Evolutionary conservation across 2,888 invertebrate genomes (phyloP).

Genomic region (Adelognathus sp.): DNA sequence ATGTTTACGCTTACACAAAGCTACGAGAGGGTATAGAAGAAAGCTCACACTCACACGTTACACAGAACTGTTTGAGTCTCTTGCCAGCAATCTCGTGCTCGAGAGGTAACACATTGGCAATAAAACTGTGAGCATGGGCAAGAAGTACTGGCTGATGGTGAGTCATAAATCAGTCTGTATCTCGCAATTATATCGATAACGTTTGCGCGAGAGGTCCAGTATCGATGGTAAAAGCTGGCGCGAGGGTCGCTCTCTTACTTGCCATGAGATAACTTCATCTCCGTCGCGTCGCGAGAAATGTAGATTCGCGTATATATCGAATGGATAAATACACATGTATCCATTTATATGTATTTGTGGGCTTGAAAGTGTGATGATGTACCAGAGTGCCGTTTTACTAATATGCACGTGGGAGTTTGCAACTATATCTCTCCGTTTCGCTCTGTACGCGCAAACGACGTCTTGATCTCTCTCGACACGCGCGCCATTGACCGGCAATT

Average conservation of each 20-base stretch:
- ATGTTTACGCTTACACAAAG: not conserved
- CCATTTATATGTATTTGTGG: constrained; percentile 23
- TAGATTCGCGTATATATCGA: constrained; percentile 23
- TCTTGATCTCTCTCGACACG: constrained; percentile 54
- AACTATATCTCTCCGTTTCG: too few relatives aligned
- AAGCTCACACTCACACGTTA: not conserved
- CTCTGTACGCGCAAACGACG: constrained; percentile 46
- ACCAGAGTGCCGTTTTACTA: constrained; percentile 39
- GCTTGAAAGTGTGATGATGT: constrained; percentile 50
- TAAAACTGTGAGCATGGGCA: constrained; percentile 46
- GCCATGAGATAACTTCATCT: constrained; percentile 68
- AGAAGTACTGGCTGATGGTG: constrained; percentile 30
- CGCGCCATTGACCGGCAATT: constrained; percentile 56
- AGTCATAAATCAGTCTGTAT: constrained; percentile 73
- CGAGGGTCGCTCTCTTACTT: constrained; percentile 53
- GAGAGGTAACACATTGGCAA: constrained; percentile 33
- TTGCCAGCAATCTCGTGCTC: not conserved
- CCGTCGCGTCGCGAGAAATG: constrained; percentile 37
- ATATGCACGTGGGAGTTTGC: constrained; percentile 35
- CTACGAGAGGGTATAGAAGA: not conserved
- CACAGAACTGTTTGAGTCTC: not conserved
- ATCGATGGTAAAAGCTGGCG: constrained; percentile 63
- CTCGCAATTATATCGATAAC: constrained; percentile 77
- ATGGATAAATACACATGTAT: not conserved
- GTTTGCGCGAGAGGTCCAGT: constrained; percentile 67